Evolutionary conservation across 2,797 vertebrate species (phyloP).

Genomic region (Serranus cabrilla): DNA sequence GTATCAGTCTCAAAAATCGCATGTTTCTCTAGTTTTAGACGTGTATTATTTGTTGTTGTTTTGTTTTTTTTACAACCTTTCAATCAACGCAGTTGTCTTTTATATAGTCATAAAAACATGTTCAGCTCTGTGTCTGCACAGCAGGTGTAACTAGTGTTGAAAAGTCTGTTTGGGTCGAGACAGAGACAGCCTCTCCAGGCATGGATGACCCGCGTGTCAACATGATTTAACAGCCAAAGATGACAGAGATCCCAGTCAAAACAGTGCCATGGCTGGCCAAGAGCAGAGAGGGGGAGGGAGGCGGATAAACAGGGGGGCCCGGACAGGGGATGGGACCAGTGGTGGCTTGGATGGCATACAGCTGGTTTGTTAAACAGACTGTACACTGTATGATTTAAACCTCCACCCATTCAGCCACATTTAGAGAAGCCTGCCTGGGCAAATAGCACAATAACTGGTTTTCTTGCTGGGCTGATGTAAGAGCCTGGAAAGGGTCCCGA

Average conservation of each 20-base stretch:
- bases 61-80: neutral
- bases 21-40: too few species aligned
- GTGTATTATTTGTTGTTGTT: too few species aligned
- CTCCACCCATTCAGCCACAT: constrained; percentile 50
- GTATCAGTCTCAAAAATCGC: too few species aligned
- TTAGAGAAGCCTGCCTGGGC: constrained; percentile 35
- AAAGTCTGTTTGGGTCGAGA: constrained; percentile 44
- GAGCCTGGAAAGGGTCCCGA: constrained; percentile 34
- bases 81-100: neutral
- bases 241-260: constrained; percentile 83
- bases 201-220: constrained; percentile 76
- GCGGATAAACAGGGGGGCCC: constrained; percentile 42
- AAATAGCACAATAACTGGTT: constrained; percentile 61
- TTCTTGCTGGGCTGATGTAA: constrained; percentile 68
- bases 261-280: constrained; percentile 70
- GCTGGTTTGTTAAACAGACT: constrained; percentile 64
- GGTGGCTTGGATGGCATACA: constrained; percentile 58
- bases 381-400: constrained; percentile 58
- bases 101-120: neutral
- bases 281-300: constrained; percentile 9
- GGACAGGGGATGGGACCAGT: constrained; percentile 66
- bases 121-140: constrained; percentile 12
- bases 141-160: neutral
- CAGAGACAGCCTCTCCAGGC: constrained; percentile 56
- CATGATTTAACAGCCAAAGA: constrained; percentile 81